Percentiles rank a stretch among this genome's conserved stretches.
phyloP scores from a whole-genome alignment of 2,888 invertebrate genomes.

The Glaucopsyche alexis region DNA sequence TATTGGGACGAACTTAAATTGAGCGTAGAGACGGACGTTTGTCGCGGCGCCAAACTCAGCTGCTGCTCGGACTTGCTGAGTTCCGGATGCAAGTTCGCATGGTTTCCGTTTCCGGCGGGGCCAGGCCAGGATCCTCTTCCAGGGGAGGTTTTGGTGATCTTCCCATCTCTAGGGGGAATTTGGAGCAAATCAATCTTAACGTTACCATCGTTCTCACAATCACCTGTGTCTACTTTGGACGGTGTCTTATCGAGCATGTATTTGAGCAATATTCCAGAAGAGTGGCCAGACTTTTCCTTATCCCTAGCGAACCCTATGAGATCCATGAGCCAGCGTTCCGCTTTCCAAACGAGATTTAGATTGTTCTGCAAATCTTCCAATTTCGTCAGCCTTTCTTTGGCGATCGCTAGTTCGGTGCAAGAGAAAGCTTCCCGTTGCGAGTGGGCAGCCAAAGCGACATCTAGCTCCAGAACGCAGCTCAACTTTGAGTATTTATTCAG shows the following conservation, averaged over 20 bases:
- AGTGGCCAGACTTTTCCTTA: constrained; percentile 66
- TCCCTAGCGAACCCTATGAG: constrained; percentile 96
- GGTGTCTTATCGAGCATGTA: constrained; percentile 63
- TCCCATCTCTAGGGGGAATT: constrained; percentile 85
- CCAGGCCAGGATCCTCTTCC: constrained; percentile 94
- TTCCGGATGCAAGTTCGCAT: constrained; percentile 81
- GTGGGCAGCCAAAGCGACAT: constrained; percentile 94
- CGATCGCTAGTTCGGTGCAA: constrained; percentile 89
- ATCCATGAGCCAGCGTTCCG: constrained; percentile 97
- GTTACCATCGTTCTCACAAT: constrained; percentile 58
- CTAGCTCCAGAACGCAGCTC: constrained; percentile 95
- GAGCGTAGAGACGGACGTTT: constrained; percentile 71
- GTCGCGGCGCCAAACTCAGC: constrained; percentile 76
- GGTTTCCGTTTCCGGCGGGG: constrained; percentile 81
- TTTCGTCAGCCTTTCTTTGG: constrained; percentile 90
- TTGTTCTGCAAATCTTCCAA: constrained; percentile 91
- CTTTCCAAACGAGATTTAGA: constrained; percentile 95
- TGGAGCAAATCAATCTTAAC: constrained; percentile 79
- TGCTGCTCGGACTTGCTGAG: constrained; percentile 93
- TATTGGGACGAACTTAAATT: constrained; percentile 79
- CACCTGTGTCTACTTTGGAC: constrained; percentile 55
- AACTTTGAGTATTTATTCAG: constrained; percentile 94
- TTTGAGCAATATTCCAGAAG: constrained; percentile 74
- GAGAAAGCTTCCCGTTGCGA: constrained; percentile 97
- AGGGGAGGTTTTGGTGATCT: constrained; percentile 87